Base-by-base conservation (phyloP, 92 coral and sea anemone genomes). In the Porites divaricata region DNA sequence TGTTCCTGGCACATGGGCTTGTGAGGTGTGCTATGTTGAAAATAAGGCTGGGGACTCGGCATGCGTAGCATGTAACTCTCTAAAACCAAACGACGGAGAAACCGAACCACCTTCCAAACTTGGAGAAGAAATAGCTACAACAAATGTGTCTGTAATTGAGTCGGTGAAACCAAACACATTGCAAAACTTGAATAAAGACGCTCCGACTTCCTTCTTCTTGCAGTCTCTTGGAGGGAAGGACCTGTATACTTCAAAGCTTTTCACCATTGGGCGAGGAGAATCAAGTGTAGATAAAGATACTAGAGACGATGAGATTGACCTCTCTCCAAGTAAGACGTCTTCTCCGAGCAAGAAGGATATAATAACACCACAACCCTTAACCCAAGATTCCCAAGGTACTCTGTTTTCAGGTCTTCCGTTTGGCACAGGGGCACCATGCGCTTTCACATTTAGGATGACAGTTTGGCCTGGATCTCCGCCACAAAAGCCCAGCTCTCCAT, bases 211-310 rank as follows among this genome's bases (percentile, higher is more conserved):
- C 13, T 63, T 64, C 53, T 9, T 72, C 26, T 49, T 72, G 56
- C 80, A 9, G 28, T 26, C 87, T n/a, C 24, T 28, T 0, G 53
- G 52, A 14, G 51, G 1, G 52, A 15, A 23, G 26, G 63, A 15
- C 15, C 17, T 49, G 11, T 1, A 51, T 49, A 80, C 65, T 35
- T 35, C 63, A 6, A 92, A 95, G 5, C 85, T 90, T 22, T 94
- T 94, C 74, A 94, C 95, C 26, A 90, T 94, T 64, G 98, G 98
- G n/a, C 86, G 93, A 78, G 86, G 63, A 21, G 89, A 62, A 12
- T 75, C 81, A 11, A 78, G 80, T 49, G 94, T 85, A 35, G 93
- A 79, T 24, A 71, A 85, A 35, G 92, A 79, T n/a, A 71, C 79
- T 22, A 86, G 61, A 22, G 92, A 91, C 10, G 98, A 87, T 3